A percentile compares a stretch with the other conserved stretches of the same genome.
These are phyloP conservation scores for Plectus sambesii DNA, from an alignment of 1,140 invertebrate genomes.

Conservation along the genomic window DNA sequence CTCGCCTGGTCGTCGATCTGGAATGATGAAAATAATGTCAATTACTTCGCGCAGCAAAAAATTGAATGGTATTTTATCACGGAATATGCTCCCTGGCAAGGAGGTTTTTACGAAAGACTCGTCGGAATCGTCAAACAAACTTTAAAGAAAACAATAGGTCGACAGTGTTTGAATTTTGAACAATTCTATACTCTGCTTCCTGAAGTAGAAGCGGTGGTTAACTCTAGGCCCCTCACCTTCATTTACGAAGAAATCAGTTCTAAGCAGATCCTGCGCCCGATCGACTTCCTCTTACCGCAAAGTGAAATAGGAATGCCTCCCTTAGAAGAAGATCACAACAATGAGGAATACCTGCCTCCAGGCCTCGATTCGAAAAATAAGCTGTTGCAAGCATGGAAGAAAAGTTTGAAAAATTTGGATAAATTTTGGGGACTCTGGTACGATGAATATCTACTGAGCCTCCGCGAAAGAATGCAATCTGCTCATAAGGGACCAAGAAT, in stretches of 20 bases:
- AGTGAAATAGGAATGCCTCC: too few relatives aligned
- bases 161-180: conserved; percentile 13
- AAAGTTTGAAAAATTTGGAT: too few relatives aligned
- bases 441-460: too few relatives aligned
- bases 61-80: conserved; percentile 44
- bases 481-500: too few relatives aligned
- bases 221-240: conserved; percentile 21
- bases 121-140: conserved; percentile 35
- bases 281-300: conserved; percentile 6
- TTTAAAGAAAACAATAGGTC: conserved; percentile 38
- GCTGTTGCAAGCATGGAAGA: too few relatives aligned
- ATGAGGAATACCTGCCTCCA: too few relatives aligned
- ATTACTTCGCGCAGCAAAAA: conserved; percentile 4
- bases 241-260: neutral
- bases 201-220: conserved; percentile 25
- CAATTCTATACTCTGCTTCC: conserved; percentile 27
- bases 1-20: neutral
- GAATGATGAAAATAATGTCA: conserved; percentile 4
- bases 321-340: too few relatives aligned
- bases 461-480: too few relatives aligned
- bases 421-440: too few relatives aligned
- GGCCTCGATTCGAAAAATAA: too few relatives aligned
- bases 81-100: conserved; percentile 47
- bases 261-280: neutral
- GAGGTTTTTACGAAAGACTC: conserved; percentile 47